These are phyloP conservation scores for Agriotes lineatus DNA, from an alignment of 2,888 invertebrate species.

Conservation along the genomic window DNA sequence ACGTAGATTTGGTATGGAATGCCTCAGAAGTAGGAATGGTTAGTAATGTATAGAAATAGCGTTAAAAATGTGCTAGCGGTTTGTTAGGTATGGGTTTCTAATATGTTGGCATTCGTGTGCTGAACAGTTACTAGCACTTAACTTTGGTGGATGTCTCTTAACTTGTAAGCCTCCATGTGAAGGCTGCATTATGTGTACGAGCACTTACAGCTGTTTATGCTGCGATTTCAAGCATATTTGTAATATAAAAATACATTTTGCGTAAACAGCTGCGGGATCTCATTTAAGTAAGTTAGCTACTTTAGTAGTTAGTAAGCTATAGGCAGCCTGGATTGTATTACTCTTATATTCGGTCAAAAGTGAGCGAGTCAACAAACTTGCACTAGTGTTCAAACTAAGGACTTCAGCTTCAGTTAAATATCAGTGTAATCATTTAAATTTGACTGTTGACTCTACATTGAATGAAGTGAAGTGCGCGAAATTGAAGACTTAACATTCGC, in stretches of 20 bases:
- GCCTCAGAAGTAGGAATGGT: slow-evolving; percentile 24
- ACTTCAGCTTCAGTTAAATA: slow-evolving; percentile 48
- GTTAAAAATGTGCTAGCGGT: slow-evolving; percentile 34
- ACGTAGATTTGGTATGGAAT: neutral
- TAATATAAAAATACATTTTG: slow-evolving; percentile 17
- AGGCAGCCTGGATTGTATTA: slow-evolving; percentile 50
- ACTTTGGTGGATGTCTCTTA: slow-evolving; percentile 40
- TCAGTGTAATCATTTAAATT: slow-evolving; percentile 46
- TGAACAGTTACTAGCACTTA: slow-evolving; percentile 26
- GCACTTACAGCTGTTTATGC: slow-evolving; percentile 36
- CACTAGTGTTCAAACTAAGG: slow-evolving; percentile 45
- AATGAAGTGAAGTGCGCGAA: slow-evolving; percentile 47
- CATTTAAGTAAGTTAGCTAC: slow-evolving; percentile 51
- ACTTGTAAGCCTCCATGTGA: slow-evolving; percentile 31
- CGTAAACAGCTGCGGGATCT: slow-evolving; percentile 36
- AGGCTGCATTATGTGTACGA: slow-evolving; percentile 38
- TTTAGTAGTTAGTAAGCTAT: slow-evolving; percentile 55
- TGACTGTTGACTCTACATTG: slow-evolving; percentile 47
- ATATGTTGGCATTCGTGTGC: slow-evolving; percentile 26
- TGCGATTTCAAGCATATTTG: neutral
- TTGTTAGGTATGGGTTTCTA: slow-evolving; percentile 32
- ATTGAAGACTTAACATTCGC: slow-evolving; percentile 41
- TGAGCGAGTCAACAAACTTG: slow-evolving; percentile 43
- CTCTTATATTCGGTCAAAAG: slow-evolving; percentile 43
- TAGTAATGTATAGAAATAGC: slow-evolving; percentile 32